A percentile compares a stretch with the other conserved stretches of the same genome.
These are phyloP conservation scores for Callipepla squamata DNA, from an alignment of 2,113 vertebrate species.

Conservation along the genomic window DNA sequence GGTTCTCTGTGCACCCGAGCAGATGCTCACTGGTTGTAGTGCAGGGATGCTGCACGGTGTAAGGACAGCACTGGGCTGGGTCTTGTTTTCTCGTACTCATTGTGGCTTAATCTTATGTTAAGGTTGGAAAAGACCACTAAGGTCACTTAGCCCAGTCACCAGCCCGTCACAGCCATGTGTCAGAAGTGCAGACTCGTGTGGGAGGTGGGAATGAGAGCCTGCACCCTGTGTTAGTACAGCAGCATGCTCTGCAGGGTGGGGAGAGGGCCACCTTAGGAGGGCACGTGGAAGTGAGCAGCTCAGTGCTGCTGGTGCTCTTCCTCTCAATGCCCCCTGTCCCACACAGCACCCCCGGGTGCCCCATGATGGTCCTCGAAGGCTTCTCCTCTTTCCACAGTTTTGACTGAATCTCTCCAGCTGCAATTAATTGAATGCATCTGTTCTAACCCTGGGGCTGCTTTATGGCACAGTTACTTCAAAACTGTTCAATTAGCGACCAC, in stretches of 20 bases:
- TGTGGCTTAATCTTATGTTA: not conserved
- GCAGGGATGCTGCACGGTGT: rapidly evolving
- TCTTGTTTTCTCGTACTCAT: not conserved
- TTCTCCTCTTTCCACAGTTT: not conserved
- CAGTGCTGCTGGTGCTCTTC: not conserved
- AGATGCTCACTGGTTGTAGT: not conserved
- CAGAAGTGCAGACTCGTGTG: not conserved
- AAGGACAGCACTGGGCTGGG: not conserved
- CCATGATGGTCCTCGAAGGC: constrained; percentile 29
- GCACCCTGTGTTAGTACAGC: rapidly evolving
- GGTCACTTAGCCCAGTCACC: no score
- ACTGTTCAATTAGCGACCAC: constrained; percentile 91
- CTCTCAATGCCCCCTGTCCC: not conserved
- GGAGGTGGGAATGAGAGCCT: not conserved
- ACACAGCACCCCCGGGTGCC: not conserved
- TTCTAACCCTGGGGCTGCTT: constrained; percentile 82
- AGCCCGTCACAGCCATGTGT: not conserved
- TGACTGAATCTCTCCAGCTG: constrained; percentile 77
- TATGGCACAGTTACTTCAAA: constrained; percentile 92
- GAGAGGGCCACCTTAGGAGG: not conserved
- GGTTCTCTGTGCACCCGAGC: not conserved
- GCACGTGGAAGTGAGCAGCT: not conserved
- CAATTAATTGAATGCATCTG: constrained; percentile 91
- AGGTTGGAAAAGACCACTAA: no score
- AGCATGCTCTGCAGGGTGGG: not conserved